Evolutionary conservation across 2,113 vertebrate genomes (phyloP).

Genomic region (Tapirus terrestris): DNA sequence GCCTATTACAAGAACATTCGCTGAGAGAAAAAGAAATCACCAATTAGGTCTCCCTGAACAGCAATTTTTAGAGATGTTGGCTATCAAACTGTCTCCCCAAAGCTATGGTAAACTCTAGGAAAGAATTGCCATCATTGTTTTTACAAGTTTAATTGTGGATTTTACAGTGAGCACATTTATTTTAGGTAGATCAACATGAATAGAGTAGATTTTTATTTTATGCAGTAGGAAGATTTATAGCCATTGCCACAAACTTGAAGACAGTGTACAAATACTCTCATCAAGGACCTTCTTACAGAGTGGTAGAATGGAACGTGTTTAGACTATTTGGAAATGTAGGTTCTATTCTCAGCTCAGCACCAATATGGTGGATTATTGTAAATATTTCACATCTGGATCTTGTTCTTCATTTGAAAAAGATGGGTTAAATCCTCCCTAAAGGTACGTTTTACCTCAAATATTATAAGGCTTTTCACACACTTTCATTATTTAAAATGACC

Average conservation of each 20-base stretch:
- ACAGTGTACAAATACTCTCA: not conserved
- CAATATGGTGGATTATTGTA: not conserved
- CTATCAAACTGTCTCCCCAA: not conserved
- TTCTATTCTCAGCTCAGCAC: not conserved
- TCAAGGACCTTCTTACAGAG: not conserved
- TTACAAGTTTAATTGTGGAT: not conserved
- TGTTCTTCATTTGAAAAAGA: not conserved
- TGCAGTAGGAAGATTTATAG: not conserved
- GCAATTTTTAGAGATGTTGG: conserved; percentile 49
- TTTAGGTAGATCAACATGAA: not conserved
- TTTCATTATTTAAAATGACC: not conserved
- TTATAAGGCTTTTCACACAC: not conserved
- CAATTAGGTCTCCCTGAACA: conserved; percentile 42
- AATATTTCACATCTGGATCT: not conserved
- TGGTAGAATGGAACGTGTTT: not conserved
- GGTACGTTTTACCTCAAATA: not conserved
- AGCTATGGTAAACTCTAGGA: not conserved
- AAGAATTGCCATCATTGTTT: not conserved
- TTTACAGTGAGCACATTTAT: not conserved
- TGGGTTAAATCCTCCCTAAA: not conserved
- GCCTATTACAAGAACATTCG: conserved; percentile 46
- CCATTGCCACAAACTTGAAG: not conserved
- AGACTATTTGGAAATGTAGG: not conserved
- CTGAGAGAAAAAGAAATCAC: conserved; percentile 53
- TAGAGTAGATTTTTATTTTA: not conserved